phyloP scores from a whole-genome alignment of 1,140 invertebrate species.

The Musca vetustissima region DNA sequence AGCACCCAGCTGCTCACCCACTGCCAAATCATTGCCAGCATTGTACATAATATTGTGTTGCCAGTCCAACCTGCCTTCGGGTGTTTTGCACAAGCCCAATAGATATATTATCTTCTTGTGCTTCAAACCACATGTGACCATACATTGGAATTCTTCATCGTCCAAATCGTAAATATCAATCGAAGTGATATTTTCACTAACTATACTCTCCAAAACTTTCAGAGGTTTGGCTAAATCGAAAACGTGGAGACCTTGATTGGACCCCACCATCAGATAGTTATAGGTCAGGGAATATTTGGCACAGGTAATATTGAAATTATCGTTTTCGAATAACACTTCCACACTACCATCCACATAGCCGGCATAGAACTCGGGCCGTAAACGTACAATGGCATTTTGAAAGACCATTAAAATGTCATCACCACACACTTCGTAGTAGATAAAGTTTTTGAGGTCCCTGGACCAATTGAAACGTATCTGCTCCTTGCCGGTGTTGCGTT shows the following conservation, averaged over 20 bases:
- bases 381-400: slow-evolving; percentile 25
- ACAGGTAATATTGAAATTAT: slow-evolving; percentile 36
- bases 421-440: slow-evolving; percentile 21
- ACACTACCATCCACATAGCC: background rate
- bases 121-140: slow-evolving; percentile 42
- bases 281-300: slow-evolving; percentile 37
- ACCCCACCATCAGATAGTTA: slow-evolving; percentile 45
- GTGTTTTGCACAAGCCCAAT: slow-evolving; percentile 32
- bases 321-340: slow-evolving; percentile 28
- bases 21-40: background rate
- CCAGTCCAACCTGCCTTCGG: slow-evolving; percentile 35
- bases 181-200: slow-evolving; percentile 47
- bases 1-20: slow-evolving; percentile 31
- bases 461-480: background rate
- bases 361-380: background rate
- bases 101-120: slow-evolving; percentile 39
- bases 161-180: slow-evolving; percentile 43
- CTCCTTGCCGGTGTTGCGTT: slow-evolving; percentile 20
- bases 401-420: slow-evolving; percentile 38
- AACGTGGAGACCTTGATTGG: slow-evolving; percentile 40
- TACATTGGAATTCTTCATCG: slow-evolving; percentile 39
- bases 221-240: slow-evolving; percentile 35
- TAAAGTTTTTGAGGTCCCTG: slow-evolving; percentile 27
- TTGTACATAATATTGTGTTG: slow-evolving; percentile 29
- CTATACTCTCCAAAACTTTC: slow-evolving; percentile 39